phyloP scores from a whole-genome alignment of 2,113 vertebrate species.

The Zapornia atra region DNA sequence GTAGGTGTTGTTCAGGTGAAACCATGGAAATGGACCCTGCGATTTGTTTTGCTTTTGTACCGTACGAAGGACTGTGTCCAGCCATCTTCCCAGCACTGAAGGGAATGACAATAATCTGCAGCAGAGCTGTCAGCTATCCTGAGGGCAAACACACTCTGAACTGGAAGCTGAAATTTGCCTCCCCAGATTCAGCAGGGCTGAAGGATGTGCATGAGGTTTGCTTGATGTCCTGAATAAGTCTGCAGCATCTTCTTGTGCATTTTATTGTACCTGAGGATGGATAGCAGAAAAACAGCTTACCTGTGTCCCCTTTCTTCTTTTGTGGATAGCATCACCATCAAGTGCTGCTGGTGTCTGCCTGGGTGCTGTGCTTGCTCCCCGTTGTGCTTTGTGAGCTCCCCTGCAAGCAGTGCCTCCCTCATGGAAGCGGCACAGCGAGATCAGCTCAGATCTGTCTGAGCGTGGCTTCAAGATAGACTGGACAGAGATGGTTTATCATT shows the following conservation, averaged over 20 bases:
- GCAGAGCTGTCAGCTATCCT: neutral
- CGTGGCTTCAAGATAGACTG: neutral
- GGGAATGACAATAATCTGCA: neutral
- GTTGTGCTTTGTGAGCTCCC: neutral
- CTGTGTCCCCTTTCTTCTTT: neutral
- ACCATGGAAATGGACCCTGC: neutral
- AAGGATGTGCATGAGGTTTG: neutral
- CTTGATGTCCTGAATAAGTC: neutral
- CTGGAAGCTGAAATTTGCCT: neutral
- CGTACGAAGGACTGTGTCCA: neutral
- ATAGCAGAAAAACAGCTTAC: neutral
- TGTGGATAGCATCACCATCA: neutral
- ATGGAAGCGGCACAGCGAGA: neutral
- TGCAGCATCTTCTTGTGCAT: neutral
- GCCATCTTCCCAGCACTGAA: neutral
- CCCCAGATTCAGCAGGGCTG: neutral
- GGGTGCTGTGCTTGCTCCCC: neutral
- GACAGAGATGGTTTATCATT: neutral
- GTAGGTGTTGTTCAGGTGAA: accelerated
- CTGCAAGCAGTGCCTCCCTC: neutral
- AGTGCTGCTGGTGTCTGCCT: neutral
- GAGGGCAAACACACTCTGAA: neutral
- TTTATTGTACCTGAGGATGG: neutral
- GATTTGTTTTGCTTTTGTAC: neutral
- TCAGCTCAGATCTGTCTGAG: neutral